These are phyloP conservation scores for Polydesmus complanatus DNA, from an alignment of 2,888 invertebrate genomes.

Conservation along the genomic window DNA sequence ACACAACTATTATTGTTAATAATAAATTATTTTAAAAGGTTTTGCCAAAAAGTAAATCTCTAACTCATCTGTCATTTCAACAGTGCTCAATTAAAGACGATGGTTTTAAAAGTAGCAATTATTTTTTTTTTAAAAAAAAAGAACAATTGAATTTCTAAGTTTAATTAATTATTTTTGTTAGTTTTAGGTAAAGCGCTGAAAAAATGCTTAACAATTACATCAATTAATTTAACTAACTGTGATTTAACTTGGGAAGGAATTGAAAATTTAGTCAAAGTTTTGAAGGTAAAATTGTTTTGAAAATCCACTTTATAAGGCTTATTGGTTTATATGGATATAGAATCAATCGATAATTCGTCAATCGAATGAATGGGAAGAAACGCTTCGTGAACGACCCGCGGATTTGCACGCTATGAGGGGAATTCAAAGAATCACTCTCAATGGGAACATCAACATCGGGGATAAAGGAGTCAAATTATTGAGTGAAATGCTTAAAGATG, in stretches of 20 bases:
- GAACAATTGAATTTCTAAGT: background rate
- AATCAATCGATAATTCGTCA: conserved; percentile 9
- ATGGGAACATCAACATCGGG: conserved; percentile 6
- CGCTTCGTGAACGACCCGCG: conserved; percentile 7
- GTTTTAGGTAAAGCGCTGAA: conserved; percentile 1
- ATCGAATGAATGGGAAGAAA: conserved; percentile 7
- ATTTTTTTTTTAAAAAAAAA: background rate
- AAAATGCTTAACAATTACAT: conserved; percentile 13
- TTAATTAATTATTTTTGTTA: background rate
- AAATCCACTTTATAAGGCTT: too few species aligned
- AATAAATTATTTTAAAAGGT: background rate
- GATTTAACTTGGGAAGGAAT: conserved; percentile 3
- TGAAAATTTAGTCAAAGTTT: background rate
- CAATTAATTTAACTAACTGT: conserved; percentile 9
- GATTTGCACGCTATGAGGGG: conserved; percentile 10
- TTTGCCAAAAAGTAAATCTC: background rate
- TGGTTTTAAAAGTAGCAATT: conserved; percentile 4
- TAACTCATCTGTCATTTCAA: conserved; percentile 9
- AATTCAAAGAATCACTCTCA: conserved; percentile 10
- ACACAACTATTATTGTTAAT: background rate
- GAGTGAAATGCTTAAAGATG: conserved; percentile 4
- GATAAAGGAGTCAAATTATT: conserved; percentile 14
- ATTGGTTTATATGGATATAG: too few species aligned
- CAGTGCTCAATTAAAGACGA: conserved; percentile 9
- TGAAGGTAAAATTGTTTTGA: conserved; percentile 1